phyloP scores from a whole-genome alignment of 1,140 invertebrate genomes.

The Oryctes rhinoceros region DNA sequence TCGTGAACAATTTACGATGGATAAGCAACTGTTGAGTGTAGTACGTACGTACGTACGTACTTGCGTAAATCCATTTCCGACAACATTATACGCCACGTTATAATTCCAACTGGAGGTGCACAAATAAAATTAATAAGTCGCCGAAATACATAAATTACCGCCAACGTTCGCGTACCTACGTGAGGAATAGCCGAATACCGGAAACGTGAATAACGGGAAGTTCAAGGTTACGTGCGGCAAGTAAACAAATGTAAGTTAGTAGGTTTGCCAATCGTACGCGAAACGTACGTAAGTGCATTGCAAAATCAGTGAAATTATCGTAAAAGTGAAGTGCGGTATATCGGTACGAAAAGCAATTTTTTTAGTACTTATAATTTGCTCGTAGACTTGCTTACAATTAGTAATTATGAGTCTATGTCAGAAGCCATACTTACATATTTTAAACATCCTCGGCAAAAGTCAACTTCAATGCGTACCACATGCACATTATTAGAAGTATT shows the following conservation, averaged over 20 bases:
- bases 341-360: too few species aligned
- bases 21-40: too few species aligned
- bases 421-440: too few species aligned
- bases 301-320: neutral
- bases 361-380: too few species aligned
- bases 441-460: too few species aligned
- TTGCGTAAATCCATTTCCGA: too few species aligned
- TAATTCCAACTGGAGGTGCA: neutral
- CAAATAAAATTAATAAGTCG: slow-evolving; percentile 11
- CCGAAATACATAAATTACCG: neutral
- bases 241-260: slow-evolving; percentile 20
- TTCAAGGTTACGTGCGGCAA: slow-evolving; percentile 23
- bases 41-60: too few species aligned
- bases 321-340: neutral
- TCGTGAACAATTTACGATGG: too few species aligned
- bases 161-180: neutral
- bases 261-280: slow-evolving; percentile 6
- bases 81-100: neutral
- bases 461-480: too few species aligned
- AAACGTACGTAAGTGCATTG: neutral
- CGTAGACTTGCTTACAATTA: too few species aligned
- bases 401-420: too few species aligned
- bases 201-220: slow-evolving; percentile 29
- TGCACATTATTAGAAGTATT: too few species aligned
- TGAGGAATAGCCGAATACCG: slow-evolving; percentile 3